Evolutionary conservation across 2,113 vertebrate species (phyloP).

Genomic region (Rostratula benghalensis): DNA sequence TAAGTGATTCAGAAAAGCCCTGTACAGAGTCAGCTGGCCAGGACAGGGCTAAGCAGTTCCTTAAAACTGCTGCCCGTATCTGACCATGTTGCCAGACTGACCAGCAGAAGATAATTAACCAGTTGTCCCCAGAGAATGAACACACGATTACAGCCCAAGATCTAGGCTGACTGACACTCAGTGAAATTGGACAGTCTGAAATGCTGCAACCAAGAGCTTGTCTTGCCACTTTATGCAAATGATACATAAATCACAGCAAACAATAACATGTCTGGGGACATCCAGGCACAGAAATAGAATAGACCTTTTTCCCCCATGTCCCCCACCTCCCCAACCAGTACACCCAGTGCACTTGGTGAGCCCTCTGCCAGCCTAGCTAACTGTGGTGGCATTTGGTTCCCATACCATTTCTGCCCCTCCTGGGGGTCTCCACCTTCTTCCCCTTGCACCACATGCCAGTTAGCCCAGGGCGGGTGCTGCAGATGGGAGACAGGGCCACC

Average conservation of each 20-base stretch:
- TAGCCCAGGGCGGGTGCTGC: not conserved
- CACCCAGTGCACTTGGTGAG: rapidly evolving
- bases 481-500: not conserved
- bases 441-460: not conserved
- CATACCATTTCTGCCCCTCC: not conserved
- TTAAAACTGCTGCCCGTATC: not conserved
- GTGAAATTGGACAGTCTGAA: not conserved
- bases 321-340: not conserved
- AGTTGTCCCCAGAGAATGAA: not conserved
- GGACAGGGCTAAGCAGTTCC: not conserved
- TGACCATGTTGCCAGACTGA: not conserved
- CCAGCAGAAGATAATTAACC: not conserved
- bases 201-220: not conserved
- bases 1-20: not conserved
- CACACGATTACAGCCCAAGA: not conserved
- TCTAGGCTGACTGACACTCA: not conserved
- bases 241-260: not conserved
- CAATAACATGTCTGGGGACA: not conserved
- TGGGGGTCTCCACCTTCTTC: not conserved
- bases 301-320: not conserved
- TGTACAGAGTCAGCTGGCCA: not conserved
- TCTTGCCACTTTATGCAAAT: not conserved
- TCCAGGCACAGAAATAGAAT: not conserved
- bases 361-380: not conserved
- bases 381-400: not conserved